Base-by-base conservation (phyloP, 1,140 invertebrate genomes). In the Brachionus plicatilis region DNA sequence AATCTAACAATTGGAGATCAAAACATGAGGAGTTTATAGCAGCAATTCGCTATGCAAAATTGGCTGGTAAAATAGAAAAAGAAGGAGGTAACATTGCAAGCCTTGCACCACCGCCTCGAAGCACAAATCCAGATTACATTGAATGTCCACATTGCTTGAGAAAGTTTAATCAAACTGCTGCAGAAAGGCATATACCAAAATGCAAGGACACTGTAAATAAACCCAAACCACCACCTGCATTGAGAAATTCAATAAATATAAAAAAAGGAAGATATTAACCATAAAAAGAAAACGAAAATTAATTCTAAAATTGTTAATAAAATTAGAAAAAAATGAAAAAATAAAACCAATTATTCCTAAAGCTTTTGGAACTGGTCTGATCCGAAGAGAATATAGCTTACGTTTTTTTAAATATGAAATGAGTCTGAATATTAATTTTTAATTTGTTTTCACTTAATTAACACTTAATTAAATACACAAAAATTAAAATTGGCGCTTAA, bases 21-120 rank as follows among this genome's bases (percentile, higher is more conserved):
- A 94, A 96, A 87, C 95, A 97, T 89, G 94, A 97, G 87, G 94
- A 95, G 86, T 97, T 98, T 88, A 95, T 98, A 72, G 90, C 92
- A 83, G 92, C 95, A 0, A 95, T 98, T 84, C 92, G 95, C 20
- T 94, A 95, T 1, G 96, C 96, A 0, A 96, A 97, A 88, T 88
- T 90, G 84, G 93, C 94, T n/a, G 93, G 95, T 87, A 92, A 92
- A 0, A 93, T 96, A 88, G 89, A 97, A 84, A 94, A 94, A 1
- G 92, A 92, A 20, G 96, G 96, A 76, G 95, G 94, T 83, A 95
- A 95, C 87, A 87, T 95, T 7, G 92, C 92, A 60, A 95, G 96
- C 89, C 90, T 97, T 45, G 95, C 96, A 0, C 95, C 96, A 0
- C 95, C 96, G 4, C 95, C 95, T 4, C 93, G 93, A 0, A 86